Base-by-base conservation (phyloP, 2,113 vertebrate species). In the Cephalopholis sonnerati region DNA sequence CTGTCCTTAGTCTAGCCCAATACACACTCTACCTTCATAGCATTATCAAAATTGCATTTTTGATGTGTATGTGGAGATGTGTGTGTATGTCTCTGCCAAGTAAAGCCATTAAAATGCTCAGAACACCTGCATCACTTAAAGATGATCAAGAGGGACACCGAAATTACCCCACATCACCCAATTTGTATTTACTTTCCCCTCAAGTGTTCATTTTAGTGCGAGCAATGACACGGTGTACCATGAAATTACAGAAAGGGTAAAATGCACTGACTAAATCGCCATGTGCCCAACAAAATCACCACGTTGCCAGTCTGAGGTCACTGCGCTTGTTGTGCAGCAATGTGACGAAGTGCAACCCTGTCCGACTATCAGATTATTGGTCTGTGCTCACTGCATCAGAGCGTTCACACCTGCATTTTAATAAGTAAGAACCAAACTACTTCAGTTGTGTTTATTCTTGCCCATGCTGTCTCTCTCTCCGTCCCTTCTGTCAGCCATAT, bases 201-300 rank as follows among this genome's bases (percentile, higher is more conserved):
- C 67, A 72, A 83, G 67, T 72, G 53, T 41, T 72, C 24, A 39
- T 74, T 78, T 51, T 32, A 68, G 29, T n/a, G 10, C 25, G 22
- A 22, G n/a, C 6, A 64, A 5, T 0, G 16, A 79, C 41, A 41
- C 5, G 16, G 3, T 73, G 63, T 6, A 32, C 41, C 62, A 63
- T 63, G 0, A 68, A 73, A 78, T 81, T 62, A 81, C 39, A 5
- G 4, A 78, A 74, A 18, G 58, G 41, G 64, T 27, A 36, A 36
- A 36, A 36, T 36, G 32, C 32, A 36, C 32, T 36, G 32, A 36
- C 57, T 64, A 81, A 73, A 48, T 41, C 25, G 0, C 25, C 74
- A 71, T 44, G 41, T 24, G 51, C 16, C 54, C 18, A 3, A 48
- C 29, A 46, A 17, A 12, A 81, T 66, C 6, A 72, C 7, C 51